Percentiles rank a stretch among this genome's conserved stretches.
Conservation (phyloP, 2,797 vertebrate genomes). For the Distichodus sexfasciatus region DNA sequence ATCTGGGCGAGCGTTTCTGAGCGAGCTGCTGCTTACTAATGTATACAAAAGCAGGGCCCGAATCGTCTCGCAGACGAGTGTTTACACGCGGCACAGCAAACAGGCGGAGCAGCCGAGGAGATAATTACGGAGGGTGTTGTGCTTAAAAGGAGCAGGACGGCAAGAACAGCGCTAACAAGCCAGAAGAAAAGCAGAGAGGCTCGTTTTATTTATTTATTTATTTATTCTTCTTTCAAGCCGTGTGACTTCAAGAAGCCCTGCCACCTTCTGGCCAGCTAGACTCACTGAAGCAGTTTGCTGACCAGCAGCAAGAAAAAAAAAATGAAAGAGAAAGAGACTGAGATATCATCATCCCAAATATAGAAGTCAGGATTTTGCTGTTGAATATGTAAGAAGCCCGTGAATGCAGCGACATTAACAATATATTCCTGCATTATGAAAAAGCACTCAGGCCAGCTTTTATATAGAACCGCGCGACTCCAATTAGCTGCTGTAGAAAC, state of each 20-base stretch:
- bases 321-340: neutral
- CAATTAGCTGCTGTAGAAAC: conserved; percentile 10
- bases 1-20: no score
- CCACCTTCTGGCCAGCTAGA: conserved; percentile 21
- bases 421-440: conserved; percentile 3
- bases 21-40: neutral
- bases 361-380: neutral
- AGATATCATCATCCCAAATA: neutral
- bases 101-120: neutral
- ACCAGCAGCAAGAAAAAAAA: neutral
- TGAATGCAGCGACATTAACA: conserved; percentile 12
- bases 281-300: neutral
- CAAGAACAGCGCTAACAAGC: conserved; percentile 15
- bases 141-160: neutral
- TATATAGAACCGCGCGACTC: conserved; percentile 3
- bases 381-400: neutral
- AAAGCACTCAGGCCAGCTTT: neutral
- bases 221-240: no score
- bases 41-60: neutral
- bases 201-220: neutral
- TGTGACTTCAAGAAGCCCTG: no score
- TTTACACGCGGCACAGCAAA: neutral
- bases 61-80: conserved; percentile 2
- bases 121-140: neutral
- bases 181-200: neutral